phyloP scores from a whole-genome alignment of 2,888 invertebrate genomes.

The Apotomis capreana region DNA sequence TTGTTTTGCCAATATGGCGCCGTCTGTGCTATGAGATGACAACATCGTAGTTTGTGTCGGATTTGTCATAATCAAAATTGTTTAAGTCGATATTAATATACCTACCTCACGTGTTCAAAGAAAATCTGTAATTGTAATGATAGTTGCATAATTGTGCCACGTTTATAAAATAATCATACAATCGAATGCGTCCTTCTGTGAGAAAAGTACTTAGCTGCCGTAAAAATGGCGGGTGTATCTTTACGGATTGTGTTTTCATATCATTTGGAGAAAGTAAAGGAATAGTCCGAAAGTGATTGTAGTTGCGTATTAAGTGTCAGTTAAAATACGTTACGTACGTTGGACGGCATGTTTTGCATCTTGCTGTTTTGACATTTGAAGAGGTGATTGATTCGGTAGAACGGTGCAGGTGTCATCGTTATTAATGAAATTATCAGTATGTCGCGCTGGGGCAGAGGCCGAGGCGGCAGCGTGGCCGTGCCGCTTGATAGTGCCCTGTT shows the following conservation, averaged over 20 bases:
- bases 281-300: conserved; percentile 57
- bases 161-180: conserved; percentile 53
- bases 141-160: conserved; percentile 57
- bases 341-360: conserved; percentile 62
- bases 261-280: conserved; percentile 66
- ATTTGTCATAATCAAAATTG: conserved; percentile 69
- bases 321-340: conserved; percentile 50
- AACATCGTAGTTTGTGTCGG: conserved; percentile 82
- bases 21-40: conserved; percentile 82
- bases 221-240: conserved; percentile 84
- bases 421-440: conserved; percentile 83
- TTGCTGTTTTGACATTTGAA: conserved; percentile 68
- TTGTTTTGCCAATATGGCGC: conserved; percentile 81
- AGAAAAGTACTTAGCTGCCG: conserved; percentile 75
- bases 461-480: conserved; percentile 84
- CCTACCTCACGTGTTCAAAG: conserved; percentile 75
- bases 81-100: conserved; percentile 62
- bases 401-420: conserved; percentile 75
- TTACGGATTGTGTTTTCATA: conserved; percentile 79
- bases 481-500: conserved; percentile 86
- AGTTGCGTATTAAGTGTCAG: conserved; percentile 49
- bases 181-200: conserved; percentile 62
- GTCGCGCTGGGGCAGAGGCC: conserved; percentile 86
- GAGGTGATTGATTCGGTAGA: conserved; percentile 62
- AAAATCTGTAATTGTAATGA: conserved; percentile 62